phyloP scores from a whole-genome alignment of 2,113 vertebrate genomes.

The Callorhinus ursinus region DNA sequence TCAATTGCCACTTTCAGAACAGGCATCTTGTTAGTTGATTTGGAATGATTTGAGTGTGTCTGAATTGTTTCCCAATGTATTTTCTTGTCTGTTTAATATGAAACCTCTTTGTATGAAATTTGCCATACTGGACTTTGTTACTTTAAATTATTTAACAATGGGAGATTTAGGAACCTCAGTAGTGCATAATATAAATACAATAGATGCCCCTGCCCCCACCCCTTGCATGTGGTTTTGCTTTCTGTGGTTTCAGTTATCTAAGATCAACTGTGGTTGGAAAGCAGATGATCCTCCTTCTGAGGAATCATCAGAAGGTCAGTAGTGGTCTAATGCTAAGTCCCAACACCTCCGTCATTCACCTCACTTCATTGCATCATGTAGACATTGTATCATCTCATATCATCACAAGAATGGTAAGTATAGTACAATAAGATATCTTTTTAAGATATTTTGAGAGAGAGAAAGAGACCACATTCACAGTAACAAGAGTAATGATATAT shows the following conservation, averaged over 20 bases:
- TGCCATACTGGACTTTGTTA: background rate
- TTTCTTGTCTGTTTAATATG: conserved; percentile 23
- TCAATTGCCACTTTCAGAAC: background rate
- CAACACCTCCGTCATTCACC: background rate
- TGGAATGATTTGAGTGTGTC: conserved; percentile 14
- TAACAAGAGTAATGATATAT: background rate
- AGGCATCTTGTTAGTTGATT: conserved; percentile 7
- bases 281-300: background rate
- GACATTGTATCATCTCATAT: background rate
- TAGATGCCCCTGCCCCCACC: background rate
- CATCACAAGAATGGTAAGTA: background rate
- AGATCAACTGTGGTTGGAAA: background rate
- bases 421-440: background rate
- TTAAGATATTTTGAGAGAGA: background rate
- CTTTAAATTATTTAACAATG: background rate
- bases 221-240: background rate
- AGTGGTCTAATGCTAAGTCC: background rate
- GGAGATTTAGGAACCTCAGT: background rate
- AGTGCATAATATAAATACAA: background rate
- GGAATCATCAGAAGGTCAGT: background rate
- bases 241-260: background rate
- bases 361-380: background rate
- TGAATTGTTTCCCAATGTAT: background rate
- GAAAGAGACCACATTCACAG: background rate
- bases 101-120: background rate